Base-by-base conservation (phyloP, 2,888 invertebrate genomes). In the Zonitis immaculata region DNA sequence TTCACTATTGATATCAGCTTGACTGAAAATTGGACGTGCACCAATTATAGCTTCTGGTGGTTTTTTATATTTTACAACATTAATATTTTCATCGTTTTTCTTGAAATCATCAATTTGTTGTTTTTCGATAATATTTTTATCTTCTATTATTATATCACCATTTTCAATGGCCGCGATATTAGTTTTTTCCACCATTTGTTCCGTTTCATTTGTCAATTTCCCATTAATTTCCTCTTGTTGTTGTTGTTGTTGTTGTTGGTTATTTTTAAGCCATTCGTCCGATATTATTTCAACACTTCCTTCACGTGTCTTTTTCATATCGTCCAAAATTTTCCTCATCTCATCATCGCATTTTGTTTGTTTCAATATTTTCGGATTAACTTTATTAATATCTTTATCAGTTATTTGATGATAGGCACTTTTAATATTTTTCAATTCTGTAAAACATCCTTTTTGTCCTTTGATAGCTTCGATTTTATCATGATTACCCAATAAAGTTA, bases 1-100 rank as follows among this genome's bases (percentile, higher is more conserved):
- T 63, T 76, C 77, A 6, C 66, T 65, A 59, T 75, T 76, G 35
- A 76, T 72, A 52, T 76, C 72, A 7, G 72, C 53, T 56, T 73
- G 73, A 0, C 76, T 75, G 57, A 76, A 76, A 25, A 76, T 58
- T 6, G 76, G 76, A 42, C 73, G 64, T 1, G 76, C 76, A 3
- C 76, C 76, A 20, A 73, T 72, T 1, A 76, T 69, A 3, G 73
- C 66, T 58, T 75, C 72, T 8, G 76, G 75, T 3, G 74, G 69
- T 58, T 76, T 76, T 57, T 66, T 73, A 51, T 69, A 72, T 50
- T 65, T 66, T 7, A 32, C 14, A 32, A n/a, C n/a, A n/a, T n/a
- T n/a, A n/a, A n/a, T n/a, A n/a, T n/a, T n/a, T n/a, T n/a, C n/a
- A n/a, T n/a, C n/a, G n/a, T n/a, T n/a, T n/a, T n/a, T n/a, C 30